Conservation (phyloP, 2,797 vertebrate genomes). For the Malacoctenus gilli region DNA sequence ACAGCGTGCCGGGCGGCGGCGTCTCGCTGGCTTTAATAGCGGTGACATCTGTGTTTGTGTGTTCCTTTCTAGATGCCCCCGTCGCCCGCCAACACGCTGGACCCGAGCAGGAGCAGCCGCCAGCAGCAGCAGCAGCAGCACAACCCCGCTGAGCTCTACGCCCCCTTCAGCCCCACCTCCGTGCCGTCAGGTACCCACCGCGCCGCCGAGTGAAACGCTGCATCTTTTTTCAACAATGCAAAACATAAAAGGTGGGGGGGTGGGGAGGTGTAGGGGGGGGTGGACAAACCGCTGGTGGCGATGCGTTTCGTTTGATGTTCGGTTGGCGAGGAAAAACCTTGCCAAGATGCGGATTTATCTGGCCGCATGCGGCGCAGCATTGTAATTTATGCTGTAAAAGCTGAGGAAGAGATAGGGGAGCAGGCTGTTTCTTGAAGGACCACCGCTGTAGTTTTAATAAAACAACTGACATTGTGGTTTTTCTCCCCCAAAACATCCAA, state of each 20-base stretch:
- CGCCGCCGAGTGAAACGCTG: slow-evolving; percentile 3
- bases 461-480: slow-evolving; percentile 6
- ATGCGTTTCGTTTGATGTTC: slow-evolving; percentile 31
- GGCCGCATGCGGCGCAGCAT: slow-evolving; percentile 8
- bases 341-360: slow-evolving; percentile 22
- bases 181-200: slow-evolving; percentile 91
- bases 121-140: slow-evolving; percentile 83
- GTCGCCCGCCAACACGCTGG: slow-evolving; percentile 97
- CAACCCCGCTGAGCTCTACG: slow-evolving; percentile 89
- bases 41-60: slow-evolving; percentile 45
- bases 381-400: slow-evolving; percentile 12
- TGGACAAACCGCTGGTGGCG: slow-evolving; percentile 2
- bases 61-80: slow-evolving; percentile 89
- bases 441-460: neutral
- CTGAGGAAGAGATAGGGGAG: neutral
- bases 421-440: slow-evolving; percentile 1
- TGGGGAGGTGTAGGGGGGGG: too few relatives aligned
- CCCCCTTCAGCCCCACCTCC: slow-evolving; percentile 93
- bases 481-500: neutral
- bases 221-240: slow-evolving; percentile 10
- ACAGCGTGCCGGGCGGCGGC: slow-evolving; percentile 28
- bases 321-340: slow-evolving; percentile 13
- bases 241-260: slow-evolving; percentile 14
- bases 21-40: slow-evolving; percentile 62
- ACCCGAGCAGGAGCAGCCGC: slow-evolving; percentile 89